Conservation (phyloP, 2,113 vertebrate genomes). For the Eudyptes chrysolophus region DNA sequence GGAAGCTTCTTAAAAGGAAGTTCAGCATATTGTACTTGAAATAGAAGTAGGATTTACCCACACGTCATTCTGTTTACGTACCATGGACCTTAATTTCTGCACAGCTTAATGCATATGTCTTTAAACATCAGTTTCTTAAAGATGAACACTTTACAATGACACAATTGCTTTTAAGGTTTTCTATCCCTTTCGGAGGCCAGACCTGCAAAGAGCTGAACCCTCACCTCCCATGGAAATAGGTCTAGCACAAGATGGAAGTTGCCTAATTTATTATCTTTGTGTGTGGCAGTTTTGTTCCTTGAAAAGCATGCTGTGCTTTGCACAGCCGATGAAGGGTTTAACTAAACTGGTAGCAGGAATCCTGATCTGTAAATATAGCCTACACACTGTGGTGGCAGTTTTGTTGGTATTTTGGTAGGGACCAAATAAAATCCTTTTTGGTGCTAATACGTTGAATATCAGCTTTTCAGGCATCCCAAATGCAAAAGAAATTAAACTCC, state of each 20-base stretch:
- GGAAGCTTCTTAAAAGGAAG: background rate
- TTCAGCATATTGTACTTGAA: background rate
- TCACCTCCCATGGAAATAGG: background rate
- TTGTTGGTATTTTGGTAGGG: background rate
- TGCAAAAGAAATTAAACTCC: background rate
- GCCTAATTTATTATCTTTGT: background rate
- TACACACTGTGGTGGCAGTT: background rate
- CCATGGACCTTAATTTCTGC: background rate
- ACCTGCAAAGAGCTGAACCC: background rate
- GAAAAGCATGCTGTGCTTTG: background rate
- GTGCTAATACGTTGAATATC: background rate
- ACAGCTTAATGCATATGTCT: background rate
- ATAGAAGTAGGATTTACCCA: background rate
- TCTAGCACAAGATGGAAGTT: background rate
- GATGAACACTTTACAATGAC: background rate
- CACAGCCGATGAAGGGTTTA: background rate
- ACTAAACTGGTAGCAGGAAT: background rate
- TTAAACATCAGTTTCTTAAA: background rate
- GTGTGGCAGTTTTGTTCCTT: background rate
- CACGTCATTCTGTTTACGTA: background rate
- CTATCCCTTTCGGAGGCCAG: background rate
- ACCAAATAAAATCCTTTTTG: background rate
- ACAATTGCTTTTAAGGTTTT: background rate
- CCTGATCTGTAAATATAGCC: background rate
- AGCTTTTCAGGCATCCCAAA: background rate